Evolutionary conservation across 2,113 vertebrate genomes (phyloP).

Genomic region (Engraulis encrasicolus): DNA sequence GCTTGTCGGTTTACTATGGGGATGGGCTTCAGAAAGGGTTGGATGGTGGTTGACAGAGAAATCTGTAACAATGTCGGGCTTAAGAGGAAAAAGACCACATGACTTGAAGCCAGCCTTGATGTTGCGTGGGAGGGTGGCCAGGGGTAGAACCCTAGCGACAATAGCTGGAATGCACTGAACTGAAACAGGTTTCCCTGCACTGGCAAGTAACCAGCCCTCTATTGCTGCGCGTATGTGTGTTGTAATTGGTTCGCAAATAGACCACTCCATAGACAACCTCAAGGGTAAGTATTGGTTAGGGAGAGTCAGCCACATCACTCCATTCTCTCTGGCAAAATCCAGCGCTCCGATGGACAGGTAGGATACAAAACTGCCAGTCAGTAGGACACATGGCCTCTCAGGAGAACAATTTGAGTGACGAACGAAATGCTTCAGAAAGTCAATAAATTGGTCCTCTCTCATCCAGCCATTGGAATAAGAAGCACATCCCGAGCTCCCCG

Average conservation of each 20-base stretch:
- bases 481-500: neutral
- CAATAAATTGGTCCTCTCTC: neutral
- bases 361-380: neutral
- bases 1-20: neutral
- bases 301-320: neutral
- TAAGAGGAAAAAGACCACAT: neutral
- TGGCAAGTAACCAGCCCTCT: neutral
- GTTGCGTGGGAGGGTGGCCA: neutral
- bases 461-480: neutral
- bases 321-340: neutral
- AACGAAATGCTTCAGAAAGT: conserved; percentile 2
- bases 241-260: neutral
- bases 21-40: neutral
- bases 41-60: neutral
- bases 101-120: neutral
- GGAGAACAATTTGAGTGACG: neutral
- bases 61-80: neutral
- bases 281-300: neutral
- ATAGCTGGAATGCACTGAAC: neutral
- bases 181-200: neutral
- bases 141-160: neutral
- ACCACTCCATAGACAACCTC: neutral
- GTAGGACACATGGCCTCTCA: neutral
- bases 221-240: neutral
- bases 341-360: neutral